Percentiles rank a stretch among this genome's conserved stretches.
These are phyloP conservation scores for Ptychoptera contaminata DNA, from an alignment of 2,888 invertebrate genomes.

Conservation along the genomic window DNA sequence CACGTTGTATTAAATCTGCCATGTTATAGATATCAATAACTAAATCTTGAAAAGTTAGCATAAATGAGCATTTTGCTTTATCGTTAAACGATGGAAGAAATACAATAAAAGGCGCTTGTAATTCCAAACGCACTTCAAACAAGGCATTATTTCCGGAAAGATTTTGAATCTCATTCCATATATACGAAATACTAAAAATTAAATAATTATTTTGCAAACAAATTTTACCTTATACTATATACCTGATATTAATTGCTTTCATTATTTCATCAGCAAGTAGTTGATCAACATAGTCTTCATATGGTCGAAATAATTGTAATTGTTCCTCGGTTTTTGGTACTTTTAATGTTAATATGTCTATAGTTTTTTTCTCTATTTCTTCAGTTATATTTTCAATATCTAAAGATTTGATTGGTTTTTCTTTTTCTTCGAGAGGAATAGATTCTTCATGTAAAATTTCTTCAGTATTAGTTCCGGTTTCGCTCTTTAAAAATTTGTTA, in stretches of 20 bases:
- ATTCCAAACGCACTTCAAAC: constrained; percentile 59
- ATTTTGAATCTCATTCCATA: constrained; percentile 9
- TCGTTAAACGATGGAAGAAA: constrained; percentile 61
- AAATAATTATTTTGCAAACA: background rate
- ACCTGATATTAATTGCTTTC: constrained; percentile 23
- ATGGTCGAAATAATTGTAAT: constrained; percentile 34
- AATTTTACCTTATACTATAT: background rate
- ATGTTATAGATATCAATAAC: constrained; percentile 66
- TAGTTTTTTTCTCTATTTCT: constrained; percentile 23
- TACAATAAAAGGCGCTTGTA: constrained; percentile 52
- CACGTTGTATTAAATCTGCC: constrained; percentile 55
- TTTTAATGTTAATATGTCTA: no score
- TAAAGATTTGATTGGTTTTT: no score
- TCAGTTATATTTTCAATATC: constrained; percentile 10
- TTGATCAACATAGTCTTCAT: constrained; percentile 29
- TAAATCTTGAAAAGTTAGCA: constrained; percentile 50
- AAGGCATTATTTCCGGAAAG: constrained; percentile 24
- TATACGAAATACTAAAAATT: constrained; percentile 7
- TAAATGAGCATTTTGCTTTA: constrained; percentile 49
- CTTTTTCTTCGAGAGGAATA: no score
- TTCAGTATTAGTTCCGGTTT: constrained; percentile 7
- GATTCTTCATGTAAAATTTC: constrained; percentile 6
- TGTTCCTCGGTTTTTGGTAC: constrained; percentile 34
- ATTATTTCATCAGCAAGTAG: constrained; percentile 21
- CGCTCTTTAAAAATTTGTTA: no score